Percentiles rank a stretch among this genome's conserved stretches.
Conservation (phyloP, 2,888 invertebrate genomes). For the Philereme vetulata region DNA sequence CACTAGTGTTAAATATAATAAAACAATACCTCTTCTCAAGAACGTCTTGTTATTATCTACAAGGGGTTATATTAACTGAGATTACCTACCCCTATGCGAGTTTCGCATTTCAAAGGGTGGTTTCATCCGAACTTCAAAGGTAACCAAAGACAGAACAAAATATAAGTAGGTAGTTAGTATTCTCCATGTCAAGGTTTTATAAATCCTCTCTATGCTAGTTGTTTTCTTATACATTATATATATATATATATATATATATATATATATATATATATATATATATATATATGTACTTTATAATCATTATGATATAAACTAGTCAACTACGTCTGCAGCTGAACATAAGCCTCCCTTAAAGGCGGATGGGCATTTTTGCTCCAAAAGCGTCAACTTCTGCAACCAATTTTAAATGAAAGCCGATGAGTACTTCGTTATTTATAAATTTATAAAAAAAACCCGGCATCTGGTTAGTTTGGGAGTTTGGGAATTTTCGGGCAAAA, state of each 20-base stretch:
- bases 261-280: too few species aligned
- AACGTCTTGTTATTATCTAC: conserved; percentile 16
- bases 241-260: too few species aligned
- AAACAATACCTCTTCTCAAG: neutral
- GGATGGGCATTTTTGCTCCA: too few species aligned
- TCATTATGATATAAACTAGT: conserved; percentile 4
- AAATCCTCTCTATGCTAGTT: conserved; percentile 24
- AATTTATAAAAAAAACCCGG: too few species aligned
- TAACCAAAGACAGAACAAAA: conserved; percentile 7
- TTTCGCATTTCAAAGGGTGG: conserved; percentile 40
- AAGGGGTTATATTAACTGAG: conserved; percentile 37
- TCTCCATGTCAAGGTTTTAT: conserved; percentile 29
- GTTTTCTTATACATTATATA: neutral
- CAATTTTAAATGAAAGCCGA: too few species aligned
- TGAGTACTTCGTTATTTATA: too few species aligned
- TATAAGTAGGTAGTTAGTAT: conserved; percentile 32
- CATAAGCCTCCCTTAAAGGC: too few species aligned
- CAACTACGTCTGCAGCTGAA: too few species aligned
- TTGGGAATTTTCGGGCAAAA: too few species aligned
- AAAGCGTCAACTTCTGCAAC: too few species aligned
- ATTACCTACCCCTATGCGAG: conserved; percentile 35
- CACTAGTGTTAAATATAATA: neutral
- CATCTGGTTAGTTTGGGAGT: too few species aligned
- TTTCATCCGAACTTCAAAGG: conserved; percentile 39
- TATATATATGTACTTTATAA: too few species aligned